Base-by-base conservation (phyloP, 2,888 invertebrate genomes). In the Agonopterix subpropinquella region DNA sequence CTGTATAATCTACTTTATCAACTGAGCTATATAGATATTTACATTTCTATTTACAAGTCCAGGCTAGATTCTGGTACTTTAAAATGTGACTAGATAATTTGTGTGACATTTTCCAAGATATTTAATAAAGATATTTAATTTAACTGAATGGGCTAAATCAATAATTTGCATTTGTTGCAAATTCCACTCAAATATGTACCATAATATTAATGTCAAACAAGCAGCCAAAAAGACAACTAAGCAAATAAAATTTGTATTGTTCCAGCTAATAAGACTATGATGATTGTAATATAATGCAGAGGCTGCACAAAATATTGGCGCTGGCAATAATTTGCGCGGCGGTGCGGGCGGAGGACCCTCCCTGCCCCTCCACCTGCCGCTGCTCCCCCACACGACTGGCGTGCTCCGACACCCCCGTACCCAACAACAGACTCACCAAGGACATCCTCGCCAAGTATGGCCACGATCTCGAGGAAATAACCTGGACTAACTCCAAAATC, bases 401-500 rank as follows among this genome's bases (percentile, higher is more conserved):
- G 62, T 76, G 83, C 70, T 58, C 64, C 50, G 67, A 62, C 55
- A 70, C 73, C 15, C 47, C 62, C 18, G 60, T 67, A 47, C 74
- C 76, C 18, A 62, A 52, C 50, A 57, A 62, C 62, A 67, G 62
- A 43, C 77, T 86, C 48, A 65, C 70, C 15, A 60, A 60, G 45
- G 59, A 62, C 28, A 53, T 59, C 43, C 64, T 86, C 41, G 57
- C 58, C 49, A 53, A 58, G 46, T 64, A 73, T 59, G 77, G 67
- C 52, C 45, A 59, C 13, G 64, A 72, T n/a, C 80, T 92, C 46
- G 76, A 67, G 47, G 75, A 80, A 46, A 67, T 93, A 54, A 61
- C 75, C 51, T 93, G 93, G 93, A 90, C 81, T 2, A 69, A 84
- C 66, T 92, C 92, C 60, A 82, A 80, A 50, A 73, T 92, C 52